Evolutionary conservation across 2,888 invertebrate genomes (phyloP).

Genomic region (Nephrotoma flavescens): DNA sequence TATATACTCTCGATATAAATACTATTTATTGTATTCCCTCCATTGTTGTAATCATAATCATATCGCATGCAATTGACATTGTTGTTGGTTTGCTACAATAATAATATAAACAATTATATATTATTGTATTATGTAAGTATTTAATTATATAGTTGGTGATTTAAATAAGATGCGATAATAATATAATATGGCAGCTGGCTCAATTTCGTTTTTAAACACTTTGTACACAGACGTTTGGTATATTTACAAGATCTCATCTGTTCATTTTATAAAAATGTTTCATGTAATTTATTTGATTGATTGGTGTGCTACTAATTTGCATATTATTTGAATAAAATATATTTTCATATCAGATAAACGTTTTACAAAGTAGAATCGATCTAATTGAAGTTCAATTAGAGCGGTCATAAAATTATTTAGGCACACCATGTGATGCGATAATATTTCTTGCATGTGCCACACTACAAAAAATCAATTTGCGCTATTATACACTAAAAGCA

Average conservation of each 20-base stretch:
- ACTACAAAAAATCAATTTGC: background rate
- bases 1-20: background rate
- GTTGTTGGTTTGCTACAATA: background rate
- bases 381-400: background rate
- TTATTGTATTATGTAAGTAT: background rate
- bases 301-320: background rate
- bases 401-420: background rate
- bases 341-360: background rate
- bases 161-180: background rate
- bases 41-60: background rate
- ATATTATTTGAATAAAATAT: background rate
- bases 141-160: background rate
- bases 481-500: background rate
- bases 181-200: background rate
- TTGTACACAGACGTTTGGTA: background rate
- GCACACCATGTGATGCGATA: background rate
- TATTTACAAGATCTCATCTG: background rate
- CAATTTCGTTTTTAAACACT: background rate
- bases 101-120: background rate
- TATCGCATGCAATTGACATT: background rate
- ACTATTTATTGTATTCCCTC: background rate
- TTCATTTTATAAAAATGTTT: background rate
- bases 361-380: background rate
- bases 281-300: background rate
- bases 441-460: background rate